Conservation (phyloP, 2,797 vertebrate genomes). For the Morelia viridis region DNA sequence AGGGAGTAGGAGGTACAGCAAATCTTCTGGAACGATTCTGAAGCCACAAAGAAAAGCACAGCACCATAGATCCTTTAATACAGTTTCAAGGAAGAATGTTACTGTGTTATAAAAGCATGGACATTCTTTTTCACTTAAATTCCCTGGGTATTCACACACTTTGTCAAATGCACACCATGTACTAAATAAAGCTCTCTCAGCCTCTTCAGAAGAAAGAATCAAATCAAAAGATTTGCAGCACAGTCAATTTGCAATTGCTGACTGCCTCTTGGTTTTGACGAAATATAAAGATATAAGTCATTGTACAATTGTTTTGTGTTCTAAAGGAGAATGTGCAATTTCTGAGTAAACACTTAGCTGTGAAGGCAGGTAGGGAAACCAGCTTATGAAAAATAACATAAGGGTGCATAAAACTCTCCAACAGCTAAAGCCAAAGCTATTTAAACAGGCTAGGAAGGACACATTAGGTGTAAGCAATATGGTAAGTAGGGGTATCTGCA, state of each 20-base stretch:
- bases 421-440: neutral
- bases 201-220: neutral
- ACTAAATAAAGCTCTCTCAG: neutral
- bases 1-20: neutral
- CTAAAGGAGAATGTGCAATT: neutral
- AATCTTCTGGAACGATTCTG: no score
- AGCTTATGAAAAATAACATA: neutral
- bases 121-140: neutral
- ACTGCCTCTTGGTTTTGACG: conserved; percentile 26
- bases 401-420: neutral
- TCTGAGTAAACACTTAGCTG: neutral
- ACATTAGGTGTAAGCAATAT: neutral
- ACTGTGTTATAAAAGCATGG: neutral
- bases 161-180: neutral
- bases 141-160: neutral
- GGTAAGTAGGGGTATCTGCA: neutral
- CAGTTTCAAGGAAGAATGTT: neutral
- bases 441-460: neutral
- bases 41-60: neutral
- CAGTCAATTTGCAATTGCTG: conserved; percentile 2
- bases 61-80: neutral
- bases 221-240: conserved; percentile 16
- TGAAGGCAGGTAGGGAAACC: conserved; percentile 1
- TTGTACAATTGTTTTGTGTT: neutral
- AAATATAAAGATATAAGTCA: neutral